phyloP scores from a whole-genome alignment of 2,888 invertebrate genomes.

The Therioaphis trifolii region DNA sequence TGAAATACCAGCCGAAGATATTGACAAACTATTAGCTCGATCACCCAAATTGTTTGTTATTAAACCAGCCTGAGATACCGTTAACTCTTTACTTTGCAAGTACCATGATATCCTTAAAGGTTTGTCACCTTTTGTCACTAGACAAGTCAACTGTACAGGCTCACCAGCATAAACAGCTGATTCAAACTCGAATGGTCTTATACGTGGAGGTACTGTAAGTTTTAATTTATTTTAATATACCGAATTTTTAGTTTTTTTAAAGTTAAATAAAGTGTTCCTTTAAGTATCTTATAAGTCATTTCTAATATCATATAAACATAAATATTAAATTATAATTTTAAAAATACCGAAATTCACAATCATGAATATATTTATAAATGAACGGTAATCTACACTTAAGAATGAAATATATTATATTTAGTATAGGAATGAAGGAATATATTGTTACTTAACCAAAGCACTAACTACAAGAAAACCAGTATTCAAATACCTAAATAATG shows the following conservation, averaged over 20 bases:
- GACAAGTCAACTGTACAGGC: constrained; percentile 75
- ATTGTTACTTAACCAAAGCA: not conserved
- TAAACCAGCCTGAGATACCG: constrained; percentile 64
- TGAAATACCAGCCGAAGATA: constrained; percentile 66
- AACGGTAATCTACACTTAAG: not conserved
- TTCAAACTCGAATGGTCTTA: constrained; percentile 72
- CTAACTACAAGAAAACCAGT: constrained; percentile 42
- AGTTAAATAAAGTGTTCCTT: no score
- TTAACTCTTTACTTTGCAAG: constrained; percentile 53
- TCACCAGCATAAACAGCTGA: constrained; percentile 77
- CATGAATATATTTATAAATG: not conserved
- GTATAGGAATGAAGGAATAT: constrained; percentile 19
- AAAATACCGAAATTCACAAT: not conserved
- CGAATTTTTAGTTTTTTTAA: not conserved
- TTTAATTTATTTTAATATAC: not conserved
- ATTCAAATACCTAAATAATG: not conserved
- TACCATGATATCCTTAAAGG: constrained; percentile 75
- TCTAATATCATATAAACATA: not conserved
- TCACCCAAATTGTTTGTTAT: constrained; percentile 67
- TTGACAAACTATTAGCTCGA: constrained; percentile 67
- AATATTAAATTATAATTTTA: not conserved
- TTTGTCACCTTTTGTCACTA: constrained; percentile 77
- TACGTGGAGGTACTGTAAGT: constrained; percentile 76
- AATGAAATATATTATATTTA: not conserved
- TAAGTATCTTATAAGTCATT: not conserved